Evolutionary conservation across 2,113 vertebrate genomes (phyloP).

Genomic region (Microcebus griseorufus): DNA sequence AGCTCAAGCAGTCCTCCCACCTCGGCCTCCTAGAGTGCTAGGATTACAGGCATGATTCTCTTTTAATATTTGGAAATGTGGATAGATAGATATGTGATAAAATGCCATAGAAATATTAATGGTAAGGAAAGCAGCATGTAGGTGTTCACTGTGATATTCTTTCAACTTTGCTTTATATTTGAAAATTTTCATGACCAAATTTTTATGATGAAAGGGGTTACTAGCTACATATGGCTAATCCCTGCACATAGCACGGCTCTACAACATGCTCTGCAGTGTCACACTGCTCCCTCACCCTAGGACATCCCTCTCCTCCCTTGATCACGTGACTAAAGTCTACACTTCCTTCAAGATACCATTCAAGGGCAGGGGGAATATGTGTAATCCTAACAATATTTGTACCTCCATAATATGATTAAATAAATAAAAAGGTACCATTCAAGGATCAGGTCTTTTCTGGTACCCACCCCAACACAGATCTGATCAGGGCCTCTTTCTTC

Average conservation of each 20-base stretch:
- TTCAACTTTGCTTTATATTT: constrained; percentile 25
- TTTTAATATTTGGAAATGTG: background rate
- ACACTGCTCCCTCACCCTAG: background rate
- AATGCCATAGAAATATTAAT: constrained; percentile 29
- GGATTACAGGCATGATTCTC: background rate
- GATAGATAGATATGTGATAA: background rate
- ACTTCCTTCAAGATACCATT: background rate
- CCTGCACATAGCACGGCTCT: background rate
- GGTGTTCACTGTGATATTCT: background rate
- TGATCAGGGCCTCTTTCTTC: background rate
- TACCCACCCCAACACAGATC: background rate
- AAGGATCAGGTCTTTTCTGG: background rate
- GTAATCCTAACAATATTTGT: too few relatives aligned
- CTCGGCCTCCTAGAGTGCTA: too few relatives aligned
- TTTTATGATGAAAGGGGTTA: background rate
- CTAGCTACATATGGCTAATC: background rate
- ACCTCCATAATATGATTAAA: too few relatives aligned
- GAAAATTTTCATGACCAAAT: background rate
- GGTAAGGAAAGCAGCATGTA: background rate
- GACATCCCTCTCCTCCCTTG: background rate
- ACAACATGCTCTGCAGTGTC: background rate
- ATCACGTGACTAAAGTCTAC: background rate
- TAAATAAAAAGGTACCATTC: background rate
- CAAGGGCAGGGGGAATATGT: background rate
- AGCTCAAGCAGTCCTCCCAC: too few relatives aligned